Conservation (phyloP, 53 echinoderm and acorn worm genomes). For the Temnopleurus reevesii region DNA sequence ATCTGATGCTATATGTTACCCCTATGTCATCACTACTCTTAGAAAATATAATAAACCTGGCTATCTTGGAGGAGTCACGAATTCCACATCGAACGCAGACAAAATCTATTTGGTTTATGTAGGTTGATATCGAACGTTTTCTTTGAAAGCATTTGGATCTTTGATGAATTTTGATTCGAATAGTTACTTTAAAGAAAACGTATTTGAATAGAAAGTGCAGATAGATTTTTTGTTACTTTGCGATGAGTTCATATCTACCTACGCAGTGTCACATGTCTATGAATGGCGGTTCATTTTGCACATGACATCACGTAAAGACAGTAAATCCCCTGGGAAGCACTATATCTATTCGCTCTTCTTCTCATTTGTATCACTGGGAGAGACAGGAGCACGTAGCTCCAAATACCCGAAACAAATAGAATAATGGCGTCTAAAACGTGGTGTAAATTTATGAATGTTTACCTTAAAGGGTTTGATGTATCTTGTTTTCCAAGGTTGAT, state of each 20-base stretch:
- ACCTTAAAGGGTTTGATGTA: background rate
- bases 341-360: background rate
- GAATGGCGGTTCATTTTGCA: background rate
- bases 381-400: background rate
- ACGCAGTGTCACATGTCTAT: background rate
- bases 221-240: no score
- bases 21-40: no score
- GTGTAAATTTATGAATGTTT: background rate
- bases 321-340: background rate
- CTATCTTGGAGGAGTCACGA: no score
- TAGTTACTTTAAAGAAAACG: no score
- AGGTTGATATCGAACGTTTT: no score
- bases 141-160: no score
- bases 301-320: background rate
- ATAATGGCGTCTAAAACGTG: slow-evolving; percentile 13
- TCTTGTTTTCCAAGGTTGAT: slow-evolving; percentile 22
- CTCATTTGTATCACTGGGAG: background rate
- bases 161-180: no score
- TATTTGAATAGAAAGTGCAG: no score
- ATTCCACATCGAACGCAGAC: no score
- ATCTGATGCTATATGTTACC: no score
- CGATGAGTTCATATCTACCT: background rate
- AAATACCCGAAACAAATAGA: slow-evolving; percentile 34
- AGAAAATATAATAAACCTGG: no score
- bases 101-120: no score